Base-by-base conservation (phyloP, 2,888 invertebrate genomes). In the Myopa tessellatipennis region DNA sequence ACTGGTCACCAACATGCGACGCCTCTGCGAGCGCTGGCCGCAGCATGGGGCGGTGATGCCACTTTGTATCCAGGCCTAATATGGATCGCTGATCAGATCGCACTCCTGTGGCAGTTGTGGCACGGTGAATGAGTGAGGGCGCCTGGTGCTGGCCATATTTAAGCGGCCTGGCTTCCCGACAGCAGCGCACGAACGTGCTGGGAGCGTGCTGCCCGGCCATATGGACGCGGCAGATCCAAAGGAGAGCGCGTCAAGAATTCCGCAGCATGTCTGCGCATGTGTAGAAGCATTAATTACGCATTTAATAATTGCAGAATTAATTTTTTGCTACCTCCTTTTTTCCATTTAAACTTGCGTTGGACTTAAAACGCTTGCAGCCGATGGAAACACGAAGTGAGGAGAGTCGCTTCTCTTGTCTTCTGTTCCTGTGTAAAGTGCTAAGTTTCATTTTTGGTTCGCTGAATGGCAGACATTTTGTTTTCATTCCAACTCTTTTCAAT, bases 31-130 rank as follows among this genome's bases (percentile, higher is more conserved):
- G 45, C 55, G 16, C 55, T 80, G 78, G 78, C 77, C 12, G 79
- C 72, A 52, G 61, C 71, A 58, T 85, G 85, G 87, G 86, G 85
- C 85, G 85, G 87, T 86, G 85, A 85, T 87, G 85, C 83, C 82
- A 81, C 83, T 84, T 84, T 85, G 83, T 84, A 84, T 82, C 82
- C 83, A 80, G 82, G 79, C 85, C 87, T 82, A 85, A 86, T 86
- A 86, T 85, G 87, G 87, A 81, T 81, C 79, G 79, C 79, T 82
- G 80, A 75, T 60, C 67, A 68, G 67, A 34, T 65, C 74, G 74
- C 74, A 74, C 74, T 67, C 67, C 55, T 40, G 12, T 58, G 4
- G 45, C 40, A 7, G 63, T 12, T 14, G 12, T 12, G 14, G 60
- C 69, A n/a, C 45, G 40, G 67, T 40, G 74, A 68, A 34, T 69